These are phyloP conservation scores for Hemiscyllium ocellatum DNA, from an alignment of 2,113 vertebrate species.

Conservation along the genomic window DNA sequence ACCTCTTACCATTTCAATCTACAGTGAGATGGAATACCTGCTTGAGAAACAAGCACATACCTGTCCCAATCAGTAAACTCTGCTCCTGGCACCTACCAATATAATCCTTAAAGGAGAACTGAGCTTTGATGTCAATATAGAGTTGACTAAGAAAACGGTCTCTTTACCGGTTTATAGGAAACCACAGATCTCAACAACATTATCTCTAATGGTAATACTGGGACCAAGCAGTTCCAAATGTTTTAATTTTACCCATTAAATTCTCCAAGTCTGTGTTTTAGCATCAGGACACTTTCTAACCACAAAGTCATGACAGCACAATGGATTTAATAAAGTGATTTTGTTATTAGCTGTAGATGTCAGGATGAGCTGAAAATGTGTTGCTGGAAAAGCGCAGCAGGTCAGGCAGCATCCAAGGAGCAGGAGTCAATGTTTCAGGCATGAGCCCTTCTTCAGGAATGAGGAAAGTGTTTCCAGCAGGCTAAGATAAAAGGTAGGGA, in stretches of 20 bases:
- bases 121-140: no score
- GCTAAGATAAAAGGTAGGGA: no score
- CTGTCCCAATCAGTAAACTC: neutral
- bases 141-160: neutral
- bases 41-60: slow-evolving; percentile 7
- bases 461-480: no score
- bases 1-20: neutral
- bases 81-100: neutral
- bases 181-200: neutral
- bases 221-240: neutral
- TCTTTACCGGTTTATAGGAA: neutral
- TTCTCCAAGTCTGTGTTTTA: neutral
- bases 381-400: no score
- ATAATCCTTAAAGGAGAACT: neutral
- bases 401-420: no score
- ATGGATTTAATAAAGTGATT: neutral
- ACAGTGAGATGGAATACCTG: neutral
- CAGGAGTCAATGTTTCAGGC: no score
- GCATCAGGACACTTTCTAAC: neutral
- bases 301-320: neutral
- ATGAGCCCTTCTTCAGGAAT: no score
- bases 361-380: neutral
- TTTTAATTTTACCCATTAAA: neutral
- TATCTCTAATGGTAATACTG: neutral
- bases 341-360: neutral